Evolutionary conservation across 2,113 vertebrate species (phyloP).

Genomic region (Perca schrenkii): DNA sequence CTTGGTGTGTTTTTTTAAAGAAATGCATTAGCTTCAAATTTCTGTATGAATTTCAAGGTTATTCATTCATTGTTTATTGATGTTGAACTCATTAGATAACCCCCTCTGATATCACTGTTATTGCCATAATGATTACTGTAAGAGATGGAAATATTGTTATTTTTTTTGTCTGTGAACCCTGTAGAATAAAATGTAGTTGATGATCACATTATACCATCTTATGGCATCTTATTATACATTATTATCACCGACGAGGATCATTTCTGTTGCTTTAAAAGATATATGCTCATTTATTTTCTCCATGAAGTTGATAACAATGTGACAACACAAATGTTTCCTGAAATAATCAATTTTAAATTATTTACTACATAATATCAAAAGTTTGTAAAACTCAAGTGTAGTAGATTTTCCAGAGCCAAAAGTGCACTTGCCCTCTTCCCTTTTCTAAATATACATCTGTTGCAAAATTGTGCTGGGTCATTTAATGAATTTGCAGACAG

Average conservation of each 20-base stretch:
- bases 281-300: background rate
- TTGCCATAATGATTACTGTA: background rate
- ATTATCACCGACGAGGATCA: background rate
- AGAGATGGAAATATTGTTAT: background rate
- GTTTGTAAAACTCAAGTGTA: background rate
- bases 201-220: background rate
- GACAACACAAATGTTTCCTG: background rate
- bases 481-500: background rate
- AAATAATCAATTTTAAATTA: slow-evolving; percentile 2
- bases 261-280: background rate
- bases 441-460: slow-evolving; percentile 72
- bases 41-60: background rate
- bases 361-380: background rate
- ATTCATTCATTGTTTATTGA: background rate
- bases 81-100: background rate
- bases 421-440: slow-evolving; percentile 49
- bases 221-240: no score
- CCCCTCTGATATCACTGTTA: background rate
- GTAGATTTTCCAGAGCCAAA: slow-evolving; percentile 6
- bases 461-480: slow-evolving; percentile 55
- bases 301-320: background rate
- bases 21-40: background rate
- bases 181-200: background rate
- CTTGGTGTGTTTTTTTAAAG: background rate
- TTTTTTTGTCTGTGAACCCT: background rate